phyloP scores from a whole-genome alignment of 2,113 vertebrate genomes.

The Paramisgurnus dabryanus region DNA sequence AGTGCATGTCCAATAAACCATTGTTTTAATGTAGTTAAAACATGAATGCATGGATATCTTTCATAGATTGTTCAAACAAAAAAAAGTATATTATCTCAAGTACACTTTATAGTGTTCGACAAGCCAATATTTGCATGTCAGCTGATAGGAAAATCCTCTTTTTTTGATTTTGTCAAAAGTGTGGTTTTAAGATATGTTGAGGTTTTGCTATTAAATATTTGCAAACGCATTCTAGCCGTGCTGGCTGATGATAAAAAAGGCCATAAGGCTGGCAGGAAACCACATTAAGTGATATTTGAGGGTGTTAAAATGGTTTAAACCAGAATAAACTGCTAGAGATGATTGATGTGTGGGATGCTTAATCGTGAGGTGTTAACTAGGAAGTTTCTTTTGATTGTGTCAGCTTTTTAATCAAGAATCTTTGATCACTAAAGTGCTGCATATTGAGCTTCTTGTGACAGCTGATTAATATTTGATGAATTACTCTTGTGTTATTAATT shows the following conservation, averaged over 20 bases:
- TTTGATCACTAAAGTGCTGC: not conserved
- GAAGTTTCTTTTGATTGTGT: not conserved
- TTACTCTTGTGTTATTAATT: not conserved
- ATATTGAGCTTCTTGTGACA: not conserved
- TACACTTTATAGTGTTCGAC: constrained; percentile 2
- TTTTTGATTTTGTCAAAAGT: not conserved
- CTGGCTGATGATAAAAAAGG: not conserved
- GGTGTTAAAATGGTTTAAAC: not conserved
- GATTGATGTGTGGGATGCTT: not conserved
- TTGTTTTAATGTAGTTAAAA: too few relatives aligned
- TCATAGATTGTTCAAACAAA: not conserved
- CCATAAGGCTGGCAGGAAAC: not conserved
- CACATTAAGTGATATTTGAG: not conserved
- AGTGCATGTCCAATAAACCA: too few relatives aligned
- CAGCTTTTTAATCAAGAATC: constrained; percentile 2
- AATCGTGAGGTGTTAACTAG: not conserved
- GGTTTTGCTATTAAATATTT: not conserved
- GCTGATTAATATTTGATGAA: not conserved
- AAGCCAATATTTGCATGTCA: not conserved
- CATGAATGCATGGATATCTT: not conserved
- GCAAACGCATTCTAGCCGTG: not conserved
- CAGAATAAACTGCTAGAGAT: not conserved
- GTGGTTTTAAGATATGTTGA: too few relatives aligned
- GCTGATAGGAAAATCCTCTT: not conserved
- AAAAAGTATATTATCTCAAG: not conserved